Evolutionary conservation across 2,888 invertebrate species (phyloP), one percentile per base, ranked within the genome.

Genomic region (Leistus spinibarbis): DNA sequence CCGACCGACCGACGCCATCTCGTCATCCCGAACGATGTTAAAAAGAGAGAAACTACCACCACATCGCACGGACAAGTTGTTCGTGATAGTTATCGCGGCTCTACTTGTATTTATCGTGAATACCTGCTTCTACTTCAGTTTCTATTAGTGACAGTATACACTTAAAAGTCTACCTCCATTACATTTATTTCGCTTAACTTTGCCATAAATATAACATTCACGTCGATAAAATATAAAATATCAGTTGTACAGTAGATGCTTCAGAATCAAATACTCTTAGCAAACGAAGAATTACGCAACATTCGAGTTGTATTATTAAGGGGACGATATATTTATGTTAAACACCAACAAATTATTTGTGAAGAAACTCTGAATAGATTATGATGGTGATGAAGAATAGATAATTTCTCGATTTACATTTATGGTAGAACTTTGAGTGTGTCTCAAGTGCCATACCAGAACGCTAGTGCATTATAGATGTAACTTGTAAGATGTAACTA

Each of bases 91-190:
- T 72, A 72, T 66, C 72, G 56, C 66, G 57, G 19, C 56, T 72
- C 64, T 23, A n/a, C 64, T 16, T 65, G 54, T 66, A 65, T 72
- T 72, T 72, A 72, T 72, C 72, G n/a, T n/a, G n/a, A n/a, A n/a
- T n/a, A 72, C 66, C 17, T 22, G 65, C 23, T 40, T 65, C 54
- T 56, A 65, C 27, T 27, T 19, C 13, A 69, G 57, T 71, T 71
- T 71, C 64, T 72, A 72, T 72, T 72, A 64, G 65, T 54, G 65
- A 19, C 72, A 72, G 54, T 72, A 64, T 64, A n/a, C n/a, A 72
- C 56, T 72, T 72, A 40, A 71, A 71, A 71, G 63, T 64, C 63
- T 71, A 53, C 53, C 63, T 63, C n/a, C n/a, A 22, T 71, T 54
- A 71, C 64, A 63, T 71, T 64, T 63, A 71, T 64, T 71, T 71